Percentiles rank a stretch among this genome's conserved stretches.
phyloP scores from a whole-genome alignment of 1,140 invertebrate genomes.

The Yoshiicerus persimilis region DNA sequence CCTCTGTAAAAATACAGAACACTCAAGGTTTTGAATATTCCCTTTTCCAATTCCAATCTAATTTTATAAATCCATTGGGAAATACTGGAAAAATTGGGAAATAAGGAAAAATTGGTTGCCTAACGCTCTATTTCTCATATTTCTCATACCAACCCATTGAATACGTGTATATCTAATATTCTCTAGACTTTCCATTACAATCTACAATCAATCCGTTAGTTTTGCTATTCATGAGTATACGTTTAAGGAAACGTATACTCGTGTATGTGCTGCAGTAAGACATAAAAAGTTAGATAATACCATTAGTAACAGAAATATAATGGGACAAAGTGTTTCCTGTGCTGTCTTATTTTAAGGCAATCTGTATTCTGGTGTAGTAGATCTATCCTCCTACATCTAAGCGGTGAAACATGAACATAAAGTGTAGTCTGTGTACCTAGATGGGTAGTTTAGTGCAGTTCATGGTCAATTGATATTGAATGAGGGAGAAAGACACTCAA shows the following conservation, averaged over 20 bases:
- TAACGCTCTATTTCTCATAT: background rate
- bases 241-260: too few species aligned
- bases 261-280: background rate
- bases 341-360: background rate
- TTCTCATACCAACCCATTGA: background rate
- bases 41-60: too few species aligned
- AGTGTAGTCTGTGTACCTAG: background rate
- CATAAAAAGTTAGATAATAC: background rate
- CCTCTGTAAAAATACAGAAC: too few species aligned
- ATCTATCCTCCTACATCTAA: background rate
- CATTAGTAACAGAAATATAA: background rate
- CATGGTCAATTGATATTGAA: conserved; percentile 31
- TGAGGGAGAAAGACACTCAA: conserved; percentile 4
- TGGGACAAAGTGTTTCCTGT: background rate
- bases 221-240: background rate
- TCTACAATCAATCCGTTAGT: background rate
- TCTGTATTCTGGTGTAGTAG: background rate
- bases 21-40: too few species aligned
- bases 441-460: background rate
- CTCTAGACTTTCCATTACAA: background rate
- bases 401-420: background rate
- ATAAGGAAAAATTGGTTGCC: too few species aligned
- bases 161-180: background rate
- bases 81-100: too few species aligned
- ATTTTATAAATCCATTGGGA: too few species aligned